A percentile compares a stretch with the other conserved stretches of the same genome.
Evolutionary conservation across 1,140 invertebrate genomes (phyloP).

Genomic region (Drosophila repleta): DNA sequence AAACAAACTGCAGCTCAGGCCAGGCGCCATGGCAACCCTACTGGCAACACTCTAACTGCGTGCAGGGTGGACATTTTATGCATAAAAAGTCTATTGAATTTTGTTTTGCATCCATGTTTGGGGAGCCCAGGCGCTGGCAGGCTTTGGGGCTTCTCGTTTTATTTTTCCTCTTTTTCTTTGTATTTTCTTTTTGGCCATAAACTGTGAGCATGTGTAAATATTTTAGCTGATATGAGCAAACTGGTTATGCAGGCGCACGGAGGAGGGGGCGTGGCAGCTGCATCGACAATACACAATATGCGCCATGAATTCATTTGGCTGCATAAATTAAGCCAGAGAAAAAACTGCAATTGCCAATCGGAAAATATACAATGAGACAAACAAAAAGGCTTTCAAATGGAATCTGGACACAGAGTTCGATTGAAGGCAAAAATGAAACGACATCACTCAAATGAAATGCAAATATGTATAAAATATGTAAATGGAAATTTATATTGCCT

Average conservation of each 20-base stretch:
- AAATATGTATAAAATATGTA: slow-evolving; percentile 6
- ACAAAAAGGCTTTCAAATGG: not conserved
- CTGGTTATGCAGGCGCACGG: not conserved
- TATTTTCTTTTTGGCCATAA: slow-evolving; percentile 31
- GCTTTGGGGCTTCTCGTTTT: slow-evolving; percentile 8
- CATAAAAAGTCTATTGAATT: slow-evolving; percentile 52
- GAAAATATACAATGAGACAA: not conserved
- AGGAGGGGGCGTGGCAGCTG: not conserved
- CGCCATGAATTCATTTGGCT: slow-evolving; percentile 36
- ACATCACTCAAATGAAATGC: slow-evolving; percentile 1
- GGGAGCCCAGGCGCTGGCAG: not conserved
- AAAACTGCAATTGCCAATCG: slow-evolving; percentile 18
- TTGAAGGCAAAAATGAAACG: not conserved
- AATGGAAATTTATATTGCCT: slow-evolving; percentile 3
- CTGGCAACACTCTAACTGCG: slow-evolving; percentile 10
- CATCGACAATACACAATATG: slow-evolving; percentile 28
- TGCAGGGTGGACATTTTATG: slow-evolving; percentile 35
- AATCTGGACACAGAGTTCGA: not conserved
- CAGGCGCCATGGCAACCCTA: slow-evolving; percentile 63
- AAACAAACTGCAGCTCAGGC: slow-evolving; percentile 54
- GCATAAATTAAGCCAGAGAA: slow-evolving; percentile 40
- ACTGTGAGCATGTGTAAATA: slow-evolving; percentile 44
- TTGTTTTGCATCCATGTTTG: slow-evolving; percentile 29
- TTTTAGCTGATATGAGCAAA: slow-evolving; percentile 6
- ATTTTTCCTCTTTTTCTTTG: not conserved